Evolutionary conservation across 2,113 vertebrate genomes (phyloP).

Genomic region (Eudorcas thomsonii): DNA sequence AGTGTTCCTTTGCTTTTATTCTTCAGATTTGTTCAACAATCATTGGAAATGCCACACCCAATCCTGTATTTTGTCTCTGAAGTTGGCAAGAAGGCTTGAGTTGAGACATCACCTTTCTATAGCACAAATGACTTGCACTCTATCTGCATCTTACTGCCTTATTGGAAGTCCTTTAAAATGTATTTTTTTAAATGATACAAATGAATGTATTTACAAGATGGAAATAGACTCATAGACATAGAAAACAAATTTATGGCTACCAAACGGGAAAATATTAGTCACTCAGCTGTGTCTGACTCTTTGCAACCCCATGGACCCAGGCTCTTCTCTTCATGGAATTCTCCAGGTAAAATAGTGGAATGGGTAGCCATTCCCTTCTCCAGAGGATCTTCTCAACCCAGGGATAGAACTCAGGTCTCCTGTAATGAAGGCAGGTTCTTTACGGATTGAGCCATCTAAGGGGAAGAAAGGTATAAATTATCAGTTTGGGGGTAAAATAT

Average conservation of each 20-base stretch:
- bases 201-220: neutral
- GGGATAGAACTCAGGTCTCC: neutral
- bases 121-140: neutral
- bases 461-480: neutral
- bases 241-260: neutral
- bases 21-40: neutral
- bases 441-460: neutral
- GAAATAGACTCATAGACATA: neutral
- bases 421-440: neutral
- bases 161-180: neutral
- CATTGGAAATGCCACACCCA: neutral
- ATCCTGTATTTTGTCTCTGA: neutral
- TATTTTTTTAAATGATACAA: neutral
- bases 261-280: neutral
- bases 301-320: neutral
- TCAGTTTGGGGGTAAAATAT: neutral
- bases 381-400: neutral
- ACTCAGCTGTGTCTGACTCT: neutral
- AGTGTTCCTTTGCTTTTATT: neutral
- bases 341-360: neutral
- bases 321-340: neutral
- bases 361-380: neutral
- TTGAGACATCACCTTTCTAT: neutral
- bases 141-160: neutral
- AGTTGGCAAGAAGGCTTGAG: neutral